A percentile compares a stretch with the other conserved stretches of the same genome.
Evolutionary conservation across 2,797 vertebrate genomes (phyloP).

Genomic region (Cygnus olor): DNA sequence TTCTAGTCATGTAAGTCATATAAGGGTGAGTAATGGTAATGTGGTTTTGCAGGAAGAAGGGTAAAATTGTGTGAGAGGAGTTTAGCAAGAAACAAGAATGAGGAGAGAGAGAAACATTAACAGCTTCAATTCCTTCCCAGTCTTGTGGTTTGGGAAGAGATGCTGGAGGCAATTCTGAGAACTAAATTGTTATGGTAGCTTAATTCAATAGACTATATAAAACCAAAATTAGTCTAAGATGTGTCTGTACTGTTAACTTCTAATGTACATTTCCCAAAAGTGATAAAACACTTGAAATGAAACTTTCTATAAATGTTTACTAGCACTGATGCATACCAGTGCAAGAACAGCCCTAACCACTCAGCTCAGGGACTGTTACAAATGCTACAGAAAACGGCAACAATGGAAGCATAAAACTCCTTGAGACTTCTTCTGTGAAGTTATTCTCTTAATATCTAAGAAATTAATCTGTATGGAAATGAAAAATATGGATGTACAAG

Average conservation of each 20-base stretch:
- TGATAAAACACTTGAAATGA: background rate
- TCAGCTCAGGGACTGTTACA: background rate
- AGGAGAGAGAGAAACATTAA: background rate
- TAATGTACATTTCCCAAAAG: background rate
- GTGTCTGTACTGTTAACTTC: background rate
- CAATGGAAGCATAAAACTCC: background rate
- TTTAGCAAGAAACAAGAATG: background rate
- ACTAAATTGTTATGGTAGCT: conserved; percentile 1
- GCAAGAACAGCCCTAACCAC: background rate
- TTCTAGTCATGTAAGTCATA: background rate
- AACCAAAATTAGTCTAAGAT: background rate
- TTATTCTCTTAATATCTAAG: background rate
- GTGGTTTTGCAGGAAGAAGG: background rate
- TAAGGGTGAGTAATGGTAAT: background rate
- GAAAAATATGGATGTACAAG: background rate
- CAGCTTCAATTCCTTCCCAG: background rate
- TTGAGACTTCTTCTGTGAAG: background rate
- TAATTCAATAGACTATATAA: background rate
- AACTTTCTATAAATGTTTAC: background rate
- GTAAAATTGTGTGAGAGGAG: background rate
- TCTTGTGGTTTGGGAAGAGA: background rate
- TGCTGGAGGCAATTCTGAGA: conserved; percentile 5
- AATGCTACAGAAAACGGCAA: background rate
- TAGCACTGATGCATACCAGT: background rate
- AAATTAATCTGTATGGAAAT: background rate